Percentiles rank a stretch among this genome's conserved stretches.
These are phyloP conservation scores for Oreohelix idahoensis DNA, from an alignment of 1,140 invertebrate species.

Conservation along the genomic window DNA sequence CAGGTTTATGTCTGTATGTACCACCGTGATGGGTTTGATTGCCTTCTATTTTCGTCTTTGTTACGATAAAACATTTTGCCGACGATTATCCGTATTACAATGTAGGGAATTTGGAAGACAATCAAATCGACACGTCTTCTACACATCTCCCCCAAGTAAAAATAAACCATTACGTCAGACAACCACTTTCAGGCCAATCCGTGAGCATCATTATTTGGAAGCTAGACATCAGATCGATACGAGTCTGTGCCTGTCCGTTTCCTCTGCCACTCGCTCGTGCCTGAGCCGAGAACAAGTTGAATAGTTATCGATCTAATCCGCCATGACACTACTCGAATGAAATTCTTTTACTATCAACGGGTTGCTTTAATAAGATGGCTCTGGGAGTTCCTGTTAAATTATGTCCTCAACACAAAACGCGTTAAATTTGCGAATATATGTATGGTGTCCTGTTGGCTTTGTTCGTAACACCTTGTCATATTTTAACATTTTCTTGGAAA, in stretches of 20 bases:
- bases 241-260: not conserved
- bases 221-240: slow-evolving; percentile 2
- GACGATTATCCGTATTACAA: too few relatives aligned
- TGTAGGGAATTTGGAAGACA: too few relatives aligned
- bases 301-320: not conserved
- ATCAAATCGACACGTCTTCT: too few relatives aligned
- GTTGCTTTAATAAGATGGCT: not conserved
- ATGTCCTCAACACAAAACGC: not conserved
- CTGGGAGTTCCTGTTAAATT: not conserved
- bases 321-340: not conserved
- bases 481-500: not conserved
- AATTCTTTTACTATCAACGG: not conserved
- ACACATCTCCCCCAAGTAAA: too few relatives aligned
- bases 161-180: too few relatives aligned
- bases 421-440: not conserved
- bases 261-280: not conserved
- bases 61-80: too few relatives aligned
- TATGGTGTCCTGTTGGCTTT: not conserved
- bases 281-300: not conserved
- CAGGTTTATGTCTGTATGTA: too few relatives aligned
- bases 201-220: too few relatives aligned
- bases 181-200: too few relatives aligned
- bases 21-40: too few relatives aligned
- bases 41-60: too few relatives aligned
- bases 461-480: not conserved